Conservation (phyloP, 2,113 vertebrate species). For the Phocoena phocoena region DNA sequence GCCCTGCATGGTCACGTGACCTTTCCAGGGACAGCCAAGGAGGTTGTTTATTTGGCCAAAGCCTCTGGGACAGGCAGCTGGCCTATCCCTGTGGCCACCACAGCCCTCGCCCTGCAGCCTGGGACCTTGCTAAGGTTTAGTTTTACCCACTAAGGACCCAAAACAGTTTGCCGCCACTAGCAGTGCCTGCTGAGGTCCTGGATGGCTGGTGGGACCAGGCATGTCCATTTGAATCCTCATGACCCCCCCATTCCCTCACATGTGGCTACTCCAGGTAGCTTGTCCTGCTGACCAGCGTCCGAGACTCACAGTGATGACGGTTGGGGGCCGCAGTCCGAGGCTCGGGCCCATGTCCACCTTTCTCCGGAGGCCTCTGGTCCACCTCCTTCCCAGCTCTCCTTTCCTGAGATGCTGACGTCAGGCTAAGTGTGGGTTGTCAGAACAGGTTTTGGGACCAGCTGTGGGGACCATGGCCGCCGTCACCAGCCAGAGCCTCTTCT, state of each 20-base stretch:
- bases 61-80: fast-evolving
- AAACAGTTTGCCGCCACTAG: neutral
- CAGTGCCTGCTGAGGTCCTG: neutral
- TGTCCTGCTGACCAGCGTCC: fast-evolving
- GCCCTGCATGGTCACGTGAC: neutral
- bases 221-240: fast-evolving
- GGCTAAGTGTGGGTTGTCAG: neutral
- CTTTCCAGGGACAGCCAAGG: neutral
- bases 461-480: fast-evolving
- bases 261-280: neutral
- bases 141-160: neutral
- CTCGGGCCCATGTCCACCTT: fast-evolving
- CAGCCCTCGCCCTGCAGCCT: neutral
- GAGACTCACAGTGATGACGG: fast-evolving
- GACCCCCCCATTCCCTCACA: no score
- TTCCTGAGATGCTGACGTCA: neutral
- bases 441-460: fast-evolving
- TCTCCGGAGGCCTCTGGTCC: neutral
- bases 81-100: neutral
- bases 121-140: neutral
- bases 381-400: neutral
- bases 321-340: neutral
- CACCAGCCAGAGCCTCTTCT: neutral
- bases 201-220: neutral
- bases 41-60: neutral